Conservation (phyloP, 2,113 vertebrate genomes). For the Odontesthes bonariensis region DNA sequence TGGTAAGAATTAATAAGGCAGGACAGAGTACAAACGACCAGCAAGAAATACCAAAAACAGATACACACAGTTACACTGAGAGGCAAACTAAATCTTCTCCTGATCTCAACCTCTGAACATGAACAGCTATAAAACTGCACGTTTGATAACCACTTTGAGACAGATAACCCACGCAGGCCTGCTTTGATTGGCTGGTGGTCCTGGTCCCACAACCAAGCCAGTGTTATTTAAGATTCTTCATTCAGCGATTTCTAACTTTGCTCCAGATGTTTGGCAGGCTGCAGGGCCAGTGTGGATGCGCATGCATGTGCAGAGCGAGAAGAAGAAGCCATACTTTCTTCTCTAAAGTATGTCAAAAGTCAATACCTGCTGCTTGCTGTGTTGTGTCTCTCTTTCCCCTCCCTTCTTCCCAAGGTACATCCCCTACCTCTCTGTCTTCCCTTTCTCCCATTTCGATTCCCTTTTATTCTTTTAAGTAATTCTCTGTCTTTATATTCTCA, state of each 20-base stretch:
- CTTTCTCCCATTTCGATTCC: slow-evolving; percentile 13
- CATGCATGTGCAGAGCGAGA: slow-evolving; percentile 33
- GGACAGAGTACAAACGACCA: background rate
- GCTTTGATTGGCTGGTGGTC: slow-evolving; percentile 76
- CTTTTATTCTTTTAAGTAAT: slow-evolving; percentile 37
- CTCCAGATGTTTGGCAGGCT: slow-evolving; percentile 82
- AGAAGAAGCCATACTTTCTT: slow-evolving; percentile 54
- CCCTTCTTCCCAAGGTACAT: background rate
- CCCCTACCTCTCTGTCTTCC: slow-evolving; percentile 4
- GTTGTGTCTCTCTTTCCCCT: slow-evolving; percentile 29
- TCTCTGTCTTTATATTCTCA: slow-evolving; percentile 40
- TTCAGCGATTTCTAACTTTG: slow-evolving; percentile 76
- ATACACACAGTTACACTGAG: slow-evolving; percentile 18
- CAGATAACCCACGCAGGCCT: slow-evolving; percentile 72
- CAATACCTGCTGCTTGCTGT: slow-evolving; percentile 48
- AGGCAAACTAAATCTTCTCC: slow-evolving; percentile 45
- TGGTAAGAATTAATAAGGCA: slow-evolving; percentile 40
- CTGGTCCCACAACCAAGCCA: slow-evolving; percentile 71
- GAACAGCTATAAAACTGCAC: slow-evolving; percentile 58
- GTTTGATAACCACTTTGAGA: slow-evolving; percentile 72
- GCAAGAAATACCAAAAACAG: slow-evolving; percentile 22
- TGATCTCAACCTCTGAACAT: slow-evolving; percentile 50
- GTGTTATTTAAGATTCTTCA: slow-evolving; percentile 81
- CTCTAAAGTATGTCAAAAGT: slow-evolving; percentile 66
- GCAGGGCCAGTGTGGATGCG: slow-evolving; percentile 40